Evolutionary conservation across 2,113 vertebrate species (phyloP), one percentile per base, ranked within the genome.

Genomic region (Oreotrochilus melanogaster): DNA sequence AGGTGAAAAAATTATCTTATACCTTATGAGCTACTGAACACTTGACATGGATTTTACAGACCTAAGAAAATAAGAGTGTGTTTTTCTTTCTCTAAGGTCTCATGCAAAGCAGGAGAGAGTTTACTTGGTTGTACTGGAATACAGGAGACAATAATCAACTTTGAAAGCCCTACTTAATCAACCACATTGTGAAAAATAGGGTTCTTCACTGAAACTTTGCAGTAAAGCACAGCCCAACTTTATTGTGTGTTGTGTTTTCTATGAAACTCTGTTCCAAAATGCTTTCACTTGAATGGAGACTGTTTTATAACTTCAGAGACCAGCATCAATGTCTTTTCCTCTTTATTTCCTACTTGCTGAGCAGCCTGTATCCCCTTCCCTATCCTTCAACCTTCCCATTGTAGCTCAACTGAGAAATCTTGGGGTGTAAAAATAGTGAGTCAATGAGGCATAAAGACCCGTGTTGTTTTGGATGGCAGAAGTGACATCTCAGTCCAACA

Each of bases 371-470:
- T 82, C 62, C 6, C 43, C 60, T 73, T 57, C 6, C 43, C 64
- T 73, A 39, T n/a, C 23, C 24, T 79, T 56, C 86, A 21, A 73
- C 60, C 47, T 82, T 74, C 37, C 42, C 0, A 1, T 94, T 82
- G n/a, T 6, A 70, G 33, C 54, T 70, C 78, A 88, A 2, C 43
- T 71, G 67, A 86, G 66, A 83, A 82, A 67, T 76, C 54, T 56
- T 43, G n/a, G 54, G 58, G 18, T 88, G 64, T 43, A n/a, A 35
- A 92, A 94, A 39, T 2, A 37, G 23, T 14, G 33, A 86, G 56
- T 74, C 89, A 87, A 42, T 92, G 92, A 94, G 85, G 81, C 92
- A 70, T 13, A 71, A 75, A 88, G 43, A 67, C 56, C 58, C 71
- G 78, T 91, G 67, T 67, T 93, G 64, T 11, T 93, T 37, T 82